phyloP scores from a whole-genome alignment of 2,113 vertebrate species.

The Phyllostomus discolor region DNA sequence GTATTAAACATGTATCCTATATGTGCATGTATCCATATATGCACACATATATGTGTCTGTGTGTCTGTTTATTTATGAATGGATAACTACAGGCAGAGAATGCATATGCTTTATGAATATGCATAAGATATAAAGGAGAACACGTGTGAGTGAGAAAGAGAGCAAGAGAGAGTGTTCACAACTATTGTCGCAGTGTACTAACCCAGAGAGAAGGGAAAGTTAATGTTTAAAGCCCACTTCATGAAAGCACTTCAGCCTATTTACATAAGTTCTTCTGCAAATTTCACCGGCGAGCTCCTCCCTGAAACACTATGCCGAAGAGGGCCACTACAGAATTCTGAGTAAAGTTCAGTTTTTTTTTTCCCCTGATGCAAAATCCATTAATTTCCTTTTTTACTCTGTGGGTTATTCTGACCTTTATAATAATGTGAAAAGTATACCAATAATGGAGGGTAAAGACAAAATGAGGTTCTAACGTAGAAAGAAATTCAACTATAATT shows the following conservation, averaged over 20 bases:
- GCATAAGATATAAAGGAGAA: neutral
- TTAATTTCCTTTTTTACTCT: conserved; percentile 58
- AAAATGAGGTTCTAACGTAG: conserved; percentile 31
- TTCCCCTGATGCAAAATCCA: conserved; percentile 60
- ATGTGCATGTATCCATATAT: neutral
- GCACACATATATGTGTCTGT: neutral
- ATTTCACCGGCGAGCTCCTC: conserved; percentile 64
- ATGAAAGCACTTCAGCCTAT: conserved; percentile 64
- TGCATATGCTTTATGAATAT: neutral
- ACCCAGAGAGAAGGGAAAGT: conserved; percentile 27
- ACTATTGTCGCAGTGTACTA: conserved; percentile 18
- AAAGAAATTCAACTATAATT: neutral
- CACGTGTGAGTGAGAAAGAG: neutral
- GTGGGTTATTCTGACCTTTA: conserved; percentile 39
- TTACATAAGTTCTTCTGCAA: conserved; percentile 72
- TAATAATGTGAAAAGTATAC: conserved; percentile 54
- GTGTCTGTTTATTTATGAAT: neutral
- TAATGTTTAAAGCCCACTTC: conserved; percentile 66
- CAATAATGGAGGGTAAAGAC: conserved; percentile 16
- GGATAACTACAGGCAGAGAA: neutral
- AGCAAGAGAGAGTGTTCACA: neutral
- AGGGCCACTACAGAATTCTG: conserved; percentile 66
- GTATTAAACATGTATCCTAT: neutral
- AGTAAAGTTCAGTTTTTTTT: conserved; percentile 68
- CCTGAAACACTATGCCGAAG: conserved; percentile 34